These are phyloP conservation scores for Microtus pennsylvanicus DNA, from an alignment of 2,113 vertebrate species.

Conservation along the genomic window DNA sequence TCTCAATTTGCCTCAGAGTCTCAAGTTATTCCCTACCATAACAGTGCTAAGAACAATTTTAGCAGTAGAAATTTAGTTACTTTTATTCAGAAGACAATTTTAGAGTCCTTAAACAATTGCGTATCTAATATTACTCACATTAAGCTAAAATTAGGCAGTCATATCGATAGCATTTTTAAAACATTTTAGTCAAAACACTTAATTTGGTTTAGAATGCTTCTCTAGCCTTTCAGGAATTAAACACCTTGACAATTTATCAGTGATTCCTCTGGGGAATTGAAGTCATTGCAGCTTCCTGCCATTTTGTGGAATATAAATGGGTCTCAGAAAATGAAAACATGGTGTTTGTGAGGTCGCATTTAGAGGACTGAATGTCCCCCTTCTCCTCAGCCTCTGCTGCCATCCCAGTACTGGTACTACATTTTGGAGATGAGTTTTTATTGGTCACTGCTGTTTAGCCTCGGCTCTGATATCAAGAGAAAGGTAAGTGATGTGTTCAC, in stretches of 20 bases:
- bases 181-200: slow-evolving; percentile 42
- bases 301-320: background rate
- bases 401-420: slow-evolving; percentile 99
- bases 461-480: slow-evolving; percentile 93
- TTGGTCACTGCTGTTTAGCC: slow-evolving; percentile 93
- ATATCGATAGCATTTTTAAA: background rate
- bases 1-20: background rate
- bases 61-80: background rate
- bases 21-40: background rate
- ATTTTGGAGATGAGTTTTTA: slow-evolving; percentile 96
- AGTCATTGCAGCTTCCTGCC: background rate
- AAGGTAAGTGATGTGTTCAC: slow-evolving; percentile 89
- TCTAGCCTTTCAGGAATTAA: slow-evolving; percentile 40
- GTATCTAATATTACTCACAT: background rate
- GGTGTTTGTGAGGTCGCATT: background rate
- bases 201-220: slow-evolving; percentile 45
- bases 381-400: slow-evolving; percentile 90
- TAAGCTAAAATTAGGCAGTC: slow-evolving; percentile 1
- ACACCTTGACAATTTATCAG: background rate
- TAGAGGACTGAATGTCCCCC: slow-evolving; percentile 3
- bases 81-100: slow-evolving; percentile 37
- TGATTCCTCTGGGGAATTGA: slow-evolving; percentile 13
- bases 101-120: slow-evolving; percentile 2
- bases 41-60: background rate
- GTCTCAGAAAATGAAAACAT: background rate